phyloP scores from a whole-genome alignment of 2,113 vertebrate genomes.

The Periophthalmus modestus region DNA sequence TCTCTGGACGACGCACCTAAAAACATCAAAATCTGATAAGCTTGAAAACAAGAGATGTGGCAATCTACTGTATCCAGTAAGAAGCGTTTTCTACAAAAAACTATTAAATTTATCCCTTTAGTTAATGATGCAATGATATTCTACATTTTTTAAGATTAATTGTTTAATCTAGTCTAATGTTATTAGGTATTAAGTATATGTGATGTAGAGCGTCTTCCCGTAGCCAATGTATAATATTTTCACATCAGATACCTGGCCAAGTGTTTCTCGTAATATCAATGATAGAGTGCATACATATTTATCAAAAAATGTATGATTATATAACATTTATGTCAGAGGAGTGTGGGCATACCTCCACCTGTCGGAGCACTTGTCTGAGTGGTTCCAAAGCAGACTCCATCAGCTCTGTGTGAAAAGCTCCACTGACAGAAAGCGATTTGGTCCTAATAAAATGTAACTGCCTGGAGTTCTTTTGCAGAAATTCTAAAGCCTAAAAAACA shows the following conservation, averaged over 20 bases:
- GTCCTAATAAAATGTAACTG: constrained; percentile 78
- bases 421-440: constrained; percentile 85
- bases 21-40: not conserved
- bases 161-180: not conserved
- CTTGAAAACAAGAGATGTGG: not conserved
- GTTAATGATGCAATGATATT: not conserved
- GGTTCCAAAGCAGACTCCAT: constrained; percentile 85
- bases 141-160: not conserved
- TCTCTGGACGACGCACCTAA: constrained; percentile 80
- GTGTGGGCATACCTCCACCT: constrained; percentile 65
- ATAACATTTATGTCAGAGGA: not conserved
- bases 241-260: not conserved
- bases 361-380: constrained; percentile 77
- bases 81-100: not conserved
- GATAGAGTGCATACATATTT: too few relatives aligned
- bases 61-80: too few relatives aligned
- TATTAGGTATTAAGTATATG: not conserved
- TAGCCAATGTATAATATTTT: too few relatives aligned
- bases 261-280: not conserved
- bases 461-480: constrained; percentile 85
- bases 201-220: not conserved
- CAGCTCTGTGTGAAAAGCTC: constrained; percentile 90
- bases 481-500: constrained; percentile 84
- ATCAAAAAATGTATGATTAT: too few relatives aligned
- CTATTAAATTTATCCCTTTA: not conserved